A percentile compares a stretch with the other conserved stretches of the same genome.
Evolutionary conservation across 2,113 vertebrate genomes (phyloP).

Genomic region (Sylvilagus bachmani): DNA sequence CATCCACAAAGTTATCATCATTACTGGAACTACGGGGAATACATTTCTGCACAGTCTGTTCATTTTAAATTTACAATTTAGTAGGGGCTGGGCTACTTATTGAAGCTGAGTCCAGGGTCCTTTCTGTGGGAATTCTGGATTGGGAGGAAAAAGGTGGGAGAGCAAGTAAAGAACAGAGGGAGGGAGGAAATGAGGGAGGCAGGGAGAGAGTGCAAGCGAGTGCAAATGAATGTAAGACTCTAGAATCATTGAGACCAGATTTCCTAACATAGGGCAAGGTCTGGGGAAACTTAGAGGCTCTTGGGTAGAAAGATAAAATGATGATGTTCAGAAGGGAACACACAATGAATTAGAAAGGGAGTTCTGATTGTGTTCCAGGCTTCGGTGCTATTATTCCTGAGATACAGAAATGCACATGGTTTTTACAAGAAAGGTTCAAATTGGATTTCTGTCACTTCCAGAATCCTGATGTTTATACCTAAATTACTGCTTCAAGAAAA

Average conservation of each 20-base stretch:
- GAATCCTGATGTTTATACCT: slow-evolving; percentile 43
- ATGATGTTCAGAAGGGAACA: background rate
- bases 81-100: background rate
- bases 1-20: background rate
- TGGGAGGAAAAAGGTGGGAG: background rate
- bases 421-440: slow-evolving; percentile 48
- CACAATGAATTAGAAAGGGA: background rate
- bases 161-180: background rate
- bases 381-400: background rate
- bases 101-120: background rate
- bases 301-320: background rate
- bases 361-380: background rate
- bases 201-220: background rate
- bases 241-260: background rate
- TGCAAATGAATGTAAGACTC: background rate
- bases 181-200: no score
- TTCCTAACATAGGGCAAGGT: background rate
- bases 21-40: background rate
- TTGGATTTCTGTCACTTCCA: slow-evolving; percentile 23
- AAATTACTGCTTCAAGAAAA: slow-evolving; percentile 64
- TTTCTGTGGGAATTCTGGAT: slow-evolving; percentile 14
- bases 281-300: background rate
- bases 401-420: background rate
- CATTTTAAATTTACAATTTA: slow-evolving; percentile 31
- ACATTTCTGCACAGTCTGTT: background rate